Evolutionary conservation across 2,797 vertebrate species (phyloP).

Genomic region (Limnodromus scolopaceus): DNA sequence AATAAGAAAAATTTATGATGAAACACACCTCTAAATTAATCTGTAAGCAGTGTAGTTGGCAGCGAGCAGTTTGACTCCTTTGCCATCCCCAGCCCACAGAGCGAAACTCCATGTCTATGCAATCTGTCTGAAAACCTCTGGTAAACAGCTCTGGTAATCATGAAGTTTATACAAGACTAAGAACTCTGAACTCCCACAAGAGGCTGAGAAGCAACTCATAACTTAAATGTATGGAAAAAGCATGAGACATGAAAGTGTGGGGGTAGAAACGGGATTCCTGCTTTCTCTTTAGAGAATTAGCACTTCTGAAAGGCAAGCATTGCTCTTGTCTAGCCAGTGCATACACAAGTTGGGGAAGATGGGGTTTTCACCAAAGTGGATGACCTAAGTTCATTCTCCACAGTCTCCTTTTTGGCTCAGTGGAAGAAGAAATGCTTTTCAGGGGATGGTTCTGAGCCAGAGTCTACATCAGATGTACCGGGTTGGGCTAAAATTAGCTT

Average conservation of each 20-base stretch:
- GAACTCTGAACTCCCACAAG: neutral
- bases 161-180: neutral
- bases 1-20: neutral
- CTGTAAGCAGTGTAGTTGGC: neutral
- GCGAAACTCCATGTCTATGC: accelerated
- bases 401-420: neutral
- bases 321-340: neutral
- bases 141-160: neutral
- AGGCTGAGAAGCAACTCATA: neutral
- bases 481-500: neutral
- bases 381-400: neutral
- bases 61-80: neutral
- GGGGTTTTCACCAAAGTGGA: neutral
- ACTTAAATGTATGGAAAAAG: neutral
- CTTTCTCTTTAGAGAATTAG: neutral
- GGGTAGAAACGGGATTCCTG: neutral
- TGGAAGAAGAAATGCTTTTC: neutral
- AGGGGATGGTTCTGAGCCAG: neutral
- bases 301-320: neutral
- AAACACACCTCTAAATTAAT: neutral
- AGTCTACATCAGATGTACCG: neutral
- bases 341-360: neutral
- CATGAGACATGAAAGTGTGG: neutral
- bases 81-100: neutral
- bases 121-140: neutral